Evolutionary conservation across 2,888 invertebrate species (phyloP).

Genomic region (Andrena fulva): DNA sequence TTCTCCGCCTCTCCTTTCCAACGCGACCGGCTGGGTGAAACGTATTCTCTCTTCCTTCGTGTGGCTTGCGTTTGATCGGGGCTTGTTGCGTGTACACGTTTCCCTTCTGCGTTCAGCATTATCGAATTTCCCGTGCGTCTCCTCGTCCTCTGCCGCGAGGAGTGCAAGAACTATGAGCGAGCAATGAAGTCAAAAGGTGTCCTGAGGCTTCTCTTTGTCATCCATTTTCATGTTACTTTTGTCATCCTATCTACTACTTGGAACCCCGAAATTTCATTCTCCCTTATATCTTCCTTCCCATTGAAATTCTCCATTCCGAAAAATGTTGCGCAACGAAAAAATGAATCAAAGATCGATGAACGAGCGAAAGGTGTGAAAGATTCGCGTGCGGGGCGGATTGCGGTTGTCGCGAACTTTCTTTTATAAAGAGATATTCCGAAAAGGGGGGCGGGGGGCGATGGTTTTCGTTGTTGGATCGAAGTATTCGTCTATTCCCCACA

Average conservation of each 20-base stretch:
- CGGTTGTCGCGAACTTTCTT: constrained; percentile 47
- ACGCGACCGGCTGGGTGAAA: constrained; percentile 27
- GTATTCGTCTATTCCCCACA: constrained; percentile 46
- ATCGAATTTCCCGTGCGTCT: constrained; percentile 35
- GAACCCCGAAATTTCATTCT: constrained; percentile 22
- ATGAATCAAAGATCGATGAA: constrained; percentile 63
- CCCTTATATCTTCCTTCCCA: constrained; percentile 15
- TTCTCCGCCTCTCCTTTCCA: constrained; percentile 18
- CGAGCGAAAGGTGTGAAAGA: constrained; percentile 68
- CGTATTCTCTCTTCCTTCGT: constrained; percentile 5
- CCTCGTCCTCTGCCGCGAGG: constrained; percentile 46
- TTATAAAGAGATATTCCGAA: constrained; percentile 74
- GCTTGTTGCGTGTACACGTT: constrained; percentile 19
- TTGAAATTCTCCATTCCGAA: constrained; percentile 25
- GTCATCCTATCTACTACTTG: constrained; percentile 26
- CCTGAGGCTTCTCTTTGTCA: constrained; percentile 11
- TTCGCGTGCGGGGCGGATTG: constrained; percentile 61
- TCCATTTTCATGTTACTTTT: too few relatives aligned
- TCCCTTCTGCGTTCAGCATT: constrained; percentile 24
- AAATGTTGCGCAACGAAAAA: constrained; percentile 57
- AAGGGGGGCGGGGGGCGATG: constrained; percentile 70
- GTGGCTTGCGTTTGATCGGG: constrained; percentile 8
- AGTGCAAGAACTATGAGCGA: constrained; percentile 73
- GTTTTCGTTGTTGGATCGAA: constrained; percentile 58
- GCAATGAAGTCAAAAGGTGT: constrained; percentile 73